Evolutionary conservation across 2,797 vertebrate genomes (phyloP), one percentile per base, ranked within the genome.

Genomic region (Echeneis naucrates): DNA sequence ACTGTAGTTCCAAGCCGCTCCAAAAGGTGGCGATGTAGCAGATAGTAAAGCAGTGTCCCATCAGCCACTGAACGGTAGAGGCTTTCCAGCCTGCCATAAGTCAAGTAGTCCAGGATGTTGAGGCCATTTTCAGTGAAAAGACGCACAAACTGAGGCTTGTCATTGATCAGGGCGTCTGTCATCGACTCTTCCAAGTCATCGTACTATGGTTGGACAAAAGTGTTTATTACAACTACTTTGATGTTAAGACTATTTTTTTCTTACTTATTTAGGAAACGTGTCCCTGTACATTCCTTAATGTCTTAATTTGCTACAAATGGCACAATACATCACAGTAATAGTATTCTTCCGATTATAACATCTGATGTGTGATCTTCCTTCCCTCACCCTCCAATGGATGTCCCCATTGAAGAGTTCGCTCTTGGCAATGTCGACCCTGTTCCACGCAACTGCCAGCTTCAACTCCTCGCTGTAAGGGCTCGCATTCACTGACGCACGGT

Each of bases 341-440:
- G 24, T 27, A 57, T 65, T 32, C 60, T 16, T 62, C n/a, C 45
- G 10, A 71, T 8, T 16, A 17, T 33, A 12, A 48, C 23, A 17
- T 53, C n/a, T 50, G 12, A 59, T 35, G 16, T 45, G 55, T 57
- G 35, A 21, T 35, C 1, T 61, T 16, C 9, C 5, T 3, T 16
- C 13, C 2, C 74, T 86, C 82, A 97, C 97, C 94, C 86, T 93
- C 97, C 97, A 98, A 0, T 94, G 88, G 48, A 97, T 95, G 83
- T 95, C 94, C 58, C 96, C 96, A 26, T 95, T 95, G 81, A 98
- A 97, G 59, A 98, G 93, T 87, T 97, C 96, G 16, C 94, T 97
- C 86, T 95, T 96, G 59, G 96, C 97, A 14, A 98, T 97, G 87
- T 98, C 97, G 33, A 97, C 96, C 11, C 96, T 94, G 93, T 97